A percentile compares a stretch with the other conserved stretches of the same genome.
Evolutionary conservation across 2,797 vertebrate species (phyloP).

Genomic region (Tragopan temminckii): DNA sequence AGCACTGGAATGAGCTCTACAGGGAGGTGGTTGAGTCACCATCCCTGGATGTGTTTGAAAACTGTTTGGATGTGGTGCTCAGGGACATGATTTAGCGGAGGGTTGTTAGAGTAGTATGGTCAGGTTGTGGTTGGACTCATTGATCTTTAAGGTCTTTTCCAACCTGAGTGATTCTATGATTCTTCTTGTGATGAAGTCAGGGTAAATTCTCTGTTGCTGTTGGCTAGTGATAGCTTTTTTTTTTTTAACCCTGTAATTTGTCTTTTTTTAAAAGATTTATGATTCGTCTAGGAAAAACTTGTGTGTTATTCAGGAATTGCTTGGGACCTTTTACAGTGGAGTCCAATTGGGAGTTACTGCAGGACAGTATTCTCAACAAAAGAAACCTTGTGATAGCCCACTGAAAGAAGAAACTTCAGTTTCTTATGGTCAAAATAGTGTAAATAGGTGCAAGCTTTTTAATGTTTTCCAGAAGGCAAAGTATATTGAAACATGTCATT

Average conservation of each 20-base stretch:
- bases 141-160: no score
- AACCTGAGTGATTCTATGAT: no score
- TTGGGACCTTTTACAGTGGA: not conserved
- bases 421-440: not conserved
- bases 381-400: not conserved
- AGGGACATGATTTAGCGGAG: no score
- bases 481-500: not conserved
- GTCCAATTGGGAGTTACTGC: not conserved
- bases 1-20: no score
- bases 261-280: not conserved
- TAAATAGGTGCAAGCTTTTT: not conserved
- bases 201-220: not conserved
- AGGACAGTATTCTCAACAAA: not conserved
- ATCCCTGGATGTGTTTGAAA: no score
- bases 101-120: no score
- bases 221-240: not conserved
- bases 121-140: no score
- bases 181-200: not conserved
- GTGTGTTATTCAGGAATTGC: not conserved
- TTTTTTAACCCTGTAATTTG: not conserved
- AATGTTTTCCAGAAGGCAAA: conserved; percentile 4
- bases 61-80: no score
- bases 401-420: not conserved
- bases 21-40: no score
- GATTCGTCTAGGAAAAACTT: not conserved